Conservation (phyloP, 2,113 vertebrate species). For the Pampusana beccarii region DNA sequence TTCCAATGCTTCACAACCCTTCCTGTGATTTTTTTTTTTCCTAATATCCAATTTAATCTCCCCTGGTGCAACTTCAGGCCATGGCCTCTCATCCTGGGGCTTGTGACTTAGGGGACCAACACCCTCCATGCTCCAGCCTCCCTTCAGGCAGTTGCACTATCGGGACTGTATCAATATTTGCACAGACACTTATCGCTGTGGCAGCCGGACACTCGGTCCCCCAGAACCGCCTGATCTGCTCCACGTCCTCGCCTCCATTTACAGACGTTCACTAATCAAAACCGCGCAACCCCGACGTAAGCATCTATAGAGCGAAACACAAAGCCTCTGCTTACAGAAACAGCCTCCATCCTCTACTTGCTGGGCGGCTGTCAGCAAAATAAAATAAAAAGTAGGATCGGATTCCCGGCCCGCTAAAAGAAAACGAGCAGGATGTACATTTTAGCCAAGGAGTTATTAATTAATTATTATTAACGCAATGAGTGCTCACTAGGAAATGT, state of each 20-base stretch:
- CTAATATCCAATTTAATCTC: too few species aligned
- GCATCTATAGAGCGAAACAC: neutral
- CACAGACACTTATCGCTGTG: constrained; percentile 65
- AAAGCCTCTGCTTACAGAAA: constrained; percentile 43
- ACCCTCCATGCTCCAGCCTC: too few species aligned
- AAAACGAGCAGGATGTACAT: neutral
- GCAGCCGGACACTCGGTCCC: constrained; percentile 43
- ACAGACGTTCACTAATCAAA: constrained; percentile 11
- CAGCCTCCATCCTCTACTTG: neutral
- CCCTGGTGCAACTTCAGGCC: too few species aligned
- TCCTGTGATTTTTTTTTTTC: too few species aligned
- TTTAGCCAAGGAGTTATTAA: constrained; percentile 19
- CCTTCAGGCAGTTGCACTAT: neutral
- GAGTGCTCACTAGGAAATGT: neutral
- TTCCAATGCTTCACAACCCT: too few species aligned
- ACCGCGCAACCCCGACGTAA: neutral
- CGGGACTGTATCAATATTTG: constrained; percentile 72
- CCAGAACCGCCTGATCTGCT: constrained; percentile 4
- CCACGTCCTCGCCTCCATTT: neutral
- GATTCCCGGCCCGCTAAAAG: constrained; percentile 10
- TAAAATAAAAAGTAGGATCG: neutral
- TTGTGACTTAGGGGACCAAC: too few species aligned
- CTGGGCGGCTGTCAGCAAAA: constrained; percentile 9
- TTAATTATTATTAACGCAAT: constrained; percentile 9
- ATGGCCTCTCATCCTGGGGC: too few species aligned